Conservation (phyloP, 2,113 vertebrate species). For the Scatophagus argus region DNA sequence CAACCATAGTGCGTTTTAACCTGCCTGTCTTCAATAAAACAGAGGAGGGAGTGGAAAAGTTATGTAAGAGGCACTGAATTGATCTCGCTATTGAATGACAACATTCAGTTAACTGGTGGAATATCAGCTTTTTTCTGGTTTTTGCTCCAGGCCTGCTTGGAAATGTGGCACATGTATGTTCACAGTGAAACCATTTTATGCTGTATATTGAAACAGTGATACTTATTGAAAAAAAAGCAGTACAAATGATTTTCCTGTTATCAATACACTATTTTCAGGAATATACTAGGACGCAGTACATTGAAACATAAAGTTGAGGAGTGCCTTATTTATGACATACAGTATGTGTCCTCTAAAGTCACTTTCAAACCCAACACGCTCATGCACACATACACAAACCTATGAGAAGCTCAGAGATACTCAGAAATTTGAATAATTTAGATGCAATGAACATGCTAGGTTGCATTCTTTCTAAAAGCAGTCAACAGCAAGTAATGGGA, state of each 20-base stretch:
- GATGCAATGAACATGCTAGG: constrained; percentile 46
- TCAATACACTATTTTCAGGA: neutral
- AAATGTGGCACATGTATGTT: neutral
- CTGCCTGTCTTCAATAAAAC: constrained; percentile 4
- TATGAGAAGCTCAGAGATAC: too few species aligned
- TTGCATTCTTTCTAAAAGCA: constrained; percentile 56
- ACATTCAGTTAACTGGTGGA: neutral
- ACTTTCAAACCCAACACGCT: neutral
- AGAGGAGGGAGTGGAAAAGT: neutral
- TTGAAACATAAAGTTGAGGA: neutral
- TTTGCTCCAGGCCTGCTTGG: neutral
- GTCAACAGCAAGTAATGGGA: constrained; percentile 48
- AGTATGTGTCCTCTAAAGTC: constrained; percentile 31
- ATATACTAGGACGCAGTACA: neutral
- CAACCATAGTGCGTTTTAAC: neutral
- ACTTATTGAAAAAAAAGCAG: too few species aligned
- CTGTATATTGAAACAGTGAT: too few species aligned
- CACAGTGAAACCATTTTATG: neutral
- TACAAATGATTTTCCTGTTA: neutral
- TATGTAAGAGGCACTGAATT: neutral
- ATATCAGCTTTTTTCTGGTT: neutral
- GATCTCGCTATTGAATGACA: constrained; percentile 11
- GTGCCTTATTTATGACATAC: constrained; percentile 13
- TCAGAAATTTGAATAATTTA: constrained; percentile 65
- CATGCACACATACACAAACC: neutral